Percentiles rank a stretch among this genome's conserved stretches.
phyloP scores from a whole-genome alignment of 2,113 vertebrate species.

The Addax nasomaculatus region DNA sequence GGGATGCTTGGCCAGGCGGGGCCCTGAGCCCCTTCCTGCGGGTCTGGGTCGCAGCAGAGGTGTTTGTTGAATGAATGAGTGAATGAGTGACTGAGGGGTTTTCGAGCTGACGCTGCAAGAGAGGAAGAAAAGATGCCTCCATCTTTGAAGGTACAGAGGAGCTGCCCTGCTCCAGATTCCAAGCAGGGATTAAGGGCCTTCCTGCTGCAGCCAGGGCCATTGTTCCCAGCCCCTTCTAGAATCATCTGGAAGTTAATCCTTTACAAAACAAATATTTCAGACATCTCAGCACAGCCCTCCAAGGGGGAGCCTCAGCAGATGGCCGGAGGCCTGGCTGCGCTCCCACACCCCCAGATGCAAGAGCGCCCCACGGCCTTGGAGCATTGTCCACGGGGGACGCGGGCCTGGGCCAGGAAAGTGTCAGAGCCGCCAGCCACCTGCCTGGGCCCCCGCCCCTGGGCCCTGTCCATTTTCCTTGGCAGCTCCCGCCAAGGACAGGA shows the following conservation, averaged over 20 bases:
- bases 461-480: constrained; percentile 49
- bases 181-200: neutral
- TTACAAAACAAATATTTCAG: constrained; percentile 62
- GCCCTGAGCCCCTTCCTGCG: fast-evolving
- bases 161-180: neutral
- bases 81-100: neutral
- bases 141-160: neutral
- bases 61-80: neutral
- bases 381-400: neutral
- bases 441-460: constrained; percentile 60
- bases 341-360: constrained; percentile 17
- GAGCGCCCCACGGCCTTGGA: neutral
- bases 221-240: constrained; percentile 37
- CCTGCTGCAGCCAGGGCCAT: neutral
- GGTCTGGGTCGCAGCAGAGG: fast-evolving
- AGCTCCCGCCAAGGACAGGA: constrained; percentile 25
- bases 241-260: constrained; percentile 61
- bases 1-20: neutral
- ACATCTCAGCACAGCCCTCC: constrained; percentile 24
- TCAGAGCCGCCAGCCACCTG: constrained; percentile 67
- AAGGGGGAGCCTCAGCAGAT: constrained; percentile 38
- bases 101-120: neutral
- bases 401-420: constrained; percentile 53
- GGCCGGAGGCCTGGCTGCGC: constrained; percentile 30
- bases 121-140: too few relatives aligned